Conservation (phyloP, 2,888 invertebrate species). For the Oscheius sp. region DNA sequence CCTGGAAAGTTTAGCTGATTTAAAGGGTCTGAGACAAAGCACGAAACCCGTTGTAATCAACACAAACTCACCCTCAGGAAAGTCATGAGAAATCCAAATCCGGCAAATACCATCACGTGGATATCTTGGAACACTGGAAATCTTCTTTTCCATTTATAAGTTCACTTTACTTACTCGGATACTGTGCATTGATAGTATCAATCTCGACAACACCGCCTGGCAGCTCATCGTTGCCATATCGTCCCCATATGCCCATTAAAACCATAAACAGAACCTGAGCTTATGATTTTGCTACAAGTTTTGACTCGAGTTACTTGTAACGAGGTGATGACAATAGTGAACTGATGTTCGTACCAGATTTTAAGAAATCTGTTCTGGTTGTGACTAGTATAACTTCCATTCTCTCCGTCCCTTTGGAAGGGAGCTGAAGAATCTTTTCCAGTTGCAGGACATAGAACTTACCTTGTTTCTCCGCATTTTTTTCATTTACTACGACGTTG, state of each 20-base stretch:
- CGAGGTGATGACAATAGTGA: constrained; percentile 10
- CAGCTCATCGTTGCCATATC: constrained; percentile 53
- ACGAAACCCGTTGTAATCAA: too few species aligned
- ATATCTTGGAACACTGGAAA: constrained; percentile 79
- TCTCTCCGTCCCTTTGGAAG: too few species aligned
- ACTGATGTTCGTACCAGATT: constrained; percentile 25
- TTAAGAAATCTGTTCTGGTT: background rate
- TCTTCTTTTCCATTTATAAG: constrained; percentile 12
- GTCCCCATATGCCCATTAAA: constrained; percentile 62
- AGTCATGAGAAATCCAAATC: constrained; percentile 94
- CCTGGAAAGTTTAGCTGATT: too few species aligned
- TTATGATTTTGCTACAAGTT: too few species aligned
- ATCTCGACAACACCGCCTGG: constrained; percentile 48
- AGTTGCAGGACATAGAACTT: too few species aligned
- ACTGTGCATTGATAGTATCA: constrained; percentile 40
- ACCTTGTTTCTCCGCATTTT: too few species aligned
- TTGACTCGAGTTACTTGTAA: constrained; percentile 3
- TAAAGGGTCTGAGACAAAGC: too few species aligned
- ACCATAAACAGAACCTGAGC: constrained; percentile 62
- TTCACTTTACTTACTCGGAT: constrained; percentile 43
- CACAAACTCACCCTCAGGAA: constrained; percentile 78
- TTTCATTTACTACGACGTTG: too few species aligned
- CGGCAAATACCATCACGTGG: constrained; percentile 95
- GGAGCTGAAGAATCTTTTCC: too few species aligned
- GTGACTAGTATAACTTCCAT: too few species aligned